Percentiles rank a stretch among this genome's conserved stretches.
phyloP scores from a whole-genome alignment of 2,113 vertebrate genomes.

The Machaerirhynchus nigripectus region DNA sequence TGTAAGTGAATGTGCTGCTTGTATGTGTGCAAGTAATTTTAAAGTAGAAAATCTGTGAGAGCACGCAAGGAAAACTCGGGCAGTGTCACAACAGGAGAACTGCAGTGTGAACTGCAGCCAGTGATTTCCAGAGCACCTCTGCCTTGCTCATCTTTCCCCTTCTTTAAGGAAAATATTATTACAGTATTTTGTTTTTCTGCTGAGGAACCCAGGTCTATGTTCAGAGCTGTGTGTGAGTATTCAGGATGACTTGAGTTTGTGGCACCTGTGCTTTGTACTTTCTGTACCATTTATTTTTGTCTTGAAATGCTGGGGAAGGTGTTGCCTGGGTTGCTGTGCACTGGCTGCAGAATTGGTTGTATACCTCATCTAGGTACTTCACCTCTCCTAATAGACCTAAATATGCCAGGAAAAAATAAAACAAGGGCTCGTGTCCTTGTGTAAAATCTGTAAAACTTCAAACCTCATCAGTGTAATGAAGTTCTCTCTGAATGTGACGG shows the following conservation, averaged over 20 bases:
- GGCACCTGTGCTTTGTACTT: background rate
- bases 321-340: background rate
- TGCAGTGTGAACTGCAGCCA: fast-evolving
- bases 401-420: background rate
- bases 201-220: background rate
- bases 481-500: background rate
- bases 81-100: background rate
- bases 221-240: background rate
- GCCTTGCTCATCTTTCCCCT: fast-evolving
- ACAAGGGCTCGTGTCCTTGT: background rate
- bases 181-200: background rate
- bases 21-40: background rate
- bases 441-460: background rate
- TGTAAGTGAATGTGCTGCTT: background rate
- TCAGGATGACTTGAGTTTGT: background rate
- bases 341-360: background rate
- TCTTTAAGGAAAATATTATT: background rate
- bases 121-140: background rate
- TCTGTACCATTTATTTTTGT: background rate
- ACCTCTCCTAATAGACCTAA: background rate
- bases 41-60: background rate
- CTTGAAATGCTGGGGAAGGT: background rate
- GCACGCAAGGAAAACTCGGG: background rate
- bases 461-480: background rate
- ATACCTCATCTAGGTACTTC: background rate